Percentiles rank a stretch among this genome's conserved stretches.
Conservation (phyloP, 2,113 vertebrate genomes). For the Ptilonorhynchus violaceus region DNA sequence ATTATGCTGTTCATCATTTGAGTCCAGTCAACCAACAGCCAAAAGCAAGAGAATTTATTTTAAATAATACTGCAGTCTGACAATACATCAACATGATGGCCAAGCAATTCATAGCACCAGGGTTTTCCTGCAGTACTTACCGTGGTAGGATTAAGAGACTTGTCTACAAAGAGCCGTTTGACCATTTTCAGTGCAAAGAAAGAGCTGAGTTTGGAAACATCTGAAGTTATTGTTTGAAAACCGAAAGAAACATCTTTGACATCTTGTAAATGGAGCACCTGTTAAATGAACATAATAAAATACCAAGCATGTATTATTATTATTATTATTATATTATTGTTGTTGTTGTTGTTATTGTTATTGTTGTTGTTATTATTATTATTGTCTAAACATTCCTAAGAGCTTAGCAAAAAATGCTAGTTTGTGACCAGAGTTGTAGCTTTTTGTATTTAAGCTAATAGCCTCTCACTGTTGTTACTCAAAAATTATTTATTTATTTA, state of each 20-base stretch:
- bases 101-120: background rate
- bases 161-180: constrained; percentile 77
- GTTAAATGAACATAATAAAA: constrained; percentile 9
- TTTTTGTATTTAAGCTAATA: background rate
- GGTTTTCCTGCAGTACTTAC: constrained; percentile 62
- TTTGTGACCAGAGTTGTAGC: background rate
- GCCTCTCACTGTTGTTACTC: background rate
- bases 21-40: background rate
- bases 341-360: no score
- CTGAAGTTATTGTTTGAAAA: constrained; percentile 79
- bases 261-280: constrained; percentile 80
- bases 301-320: background rate
- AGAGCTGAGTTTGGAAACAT: constrained; percentile 76
- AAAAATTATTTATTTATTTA: background rate
- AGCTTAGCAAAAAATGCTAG: background rate
- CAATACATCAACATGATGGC: background rate
- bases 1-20: background rate
- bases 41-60: background rate
- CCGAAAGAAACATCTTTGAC: constrained; percentile 79
- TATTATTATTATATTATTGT: background rate
- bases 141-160: constrained; percentile 69
- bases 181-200: constrained; percentile 77
- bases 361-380: background rate
- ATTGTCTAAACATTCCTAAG: background rate
- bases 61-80: background rate